Conservation (phyloP, 2,888 invertebrate genomes). For the Linnaemya tessellans region DNA sequence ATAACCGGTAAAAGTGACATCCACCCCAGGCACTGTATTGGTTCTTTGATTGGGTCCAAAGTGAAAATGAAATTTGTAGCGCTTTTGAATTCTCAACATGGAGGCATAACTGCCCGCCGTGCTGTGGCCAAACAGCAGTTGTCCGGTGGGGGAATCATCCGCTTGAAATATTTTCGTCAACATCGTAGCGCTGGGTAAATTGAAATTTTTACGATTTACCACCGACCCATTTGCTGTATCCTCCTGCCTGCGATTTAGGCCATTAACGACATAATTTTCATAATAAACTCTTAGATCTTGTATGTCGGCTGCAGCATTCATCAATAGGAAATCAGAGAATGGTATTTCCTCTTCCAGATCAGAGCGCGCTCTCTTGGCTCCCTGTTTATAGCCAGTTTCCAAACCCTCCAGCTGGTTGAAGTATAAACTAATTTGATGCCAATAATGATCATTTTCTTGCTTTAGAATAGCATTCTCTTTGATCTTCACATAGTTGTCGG, state of each 20-base stretch:
- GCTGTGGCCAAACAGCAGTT: conserved; percentile 91
- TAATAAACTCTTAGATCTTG: conserved; percentile 85
- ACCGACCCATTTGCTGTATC: conserved; percentile 27
- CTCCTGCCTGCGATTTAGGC: conserved; percentile 3
- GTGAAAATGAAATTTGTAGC: conserved; percentile 91
- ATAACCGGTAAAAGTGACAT: conserved; percentile 91
- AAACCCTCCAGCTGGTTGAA: conserved; percentile 91
- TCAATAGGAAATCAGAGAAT: conserved; percentile 87
- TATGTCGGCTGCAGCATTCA: conserved; percentile 90
- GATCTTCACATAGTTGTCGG: conserved; percentile 87
- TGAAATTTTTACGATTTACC: conserved; percentile 84
- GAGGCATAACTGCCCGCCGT: conserved; percentile 91
- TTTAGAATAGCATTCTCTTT: conserved; percentile 87
- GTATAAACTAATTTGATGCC: conserved; percentile 93
- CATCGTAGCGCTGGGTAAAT: conserved; percentile 84
- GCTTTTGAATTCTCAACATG: conserved; percentile 93
- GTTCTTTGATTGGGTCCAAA: conserved; percentile 84
- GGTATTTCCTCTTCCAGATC: conserved; percentile 86
- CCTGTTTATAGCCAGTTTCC: conserved; percentile 89
- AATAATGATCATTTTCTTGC: conserved; percentile 85
- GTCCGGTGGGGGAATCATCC: conserved; percentile 77
- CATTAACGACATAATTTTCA: conserved; percentile 80
- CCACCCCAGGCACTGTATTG: conserved; percentile 86
- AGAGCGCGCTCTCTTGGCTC: conserved; percentile 86
- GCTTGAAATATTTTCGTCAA: conserved; percentile 79